Conservation (phyloP, 1,140 invertebrate genomes). For the Ditylenchus dipsaci region DNA sequence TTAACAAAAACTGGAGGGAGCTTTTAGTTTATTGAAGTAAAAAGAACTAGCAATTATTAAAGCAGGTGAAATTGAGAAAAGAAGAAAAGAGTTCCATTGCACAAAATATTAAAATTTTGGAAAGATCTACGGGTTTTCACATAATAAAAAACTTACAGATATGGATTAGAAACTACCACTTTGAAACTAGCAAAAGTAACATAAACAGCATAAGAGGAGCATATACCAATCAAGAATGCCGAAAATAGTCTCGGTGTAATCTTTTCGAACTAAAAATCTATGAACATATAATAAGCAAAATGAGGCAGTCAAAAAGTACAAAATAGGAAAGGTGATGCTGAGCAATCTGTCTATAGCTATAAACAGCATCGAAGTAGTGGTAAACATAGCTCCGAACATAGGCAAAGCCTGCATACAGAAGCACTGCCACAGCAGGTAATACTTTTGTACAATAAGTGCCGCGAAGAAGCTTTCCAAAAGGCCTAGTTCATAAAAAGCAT, state of each 20-base stretch:
- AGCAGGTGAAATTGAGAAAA: no score
- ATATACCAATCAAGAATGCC: not conserved
- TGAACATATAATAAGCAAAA: not conserved
- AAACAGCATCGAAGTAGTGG: not conserved
- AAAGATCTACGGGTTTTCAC: no score
- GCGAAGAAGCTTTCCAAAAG: not conserved
- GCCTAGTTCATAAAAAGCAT: not conserved
- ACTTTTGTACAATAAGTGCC: not conserved
- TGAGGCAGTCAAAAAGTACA: no score
- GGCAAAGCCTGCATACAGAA: not conserved
- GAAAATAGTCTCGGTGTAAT: not conserved
- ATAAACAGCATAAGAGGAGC: not conserved
- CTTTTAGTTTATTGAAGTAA: no score
- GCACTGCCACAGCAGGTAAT: not conserved
- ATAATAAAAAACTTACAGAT: not conserved
- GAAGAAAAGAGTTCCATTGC: no score
- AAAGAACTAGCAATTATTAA: no score
- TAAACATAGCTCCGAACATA: conserved; percentile 3
- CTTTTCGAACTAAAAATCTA: not conserved
- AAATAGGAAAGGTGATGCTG: not conserved
- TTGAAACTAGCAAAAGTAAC: not conserved
- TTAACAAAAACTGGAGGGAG: no score
- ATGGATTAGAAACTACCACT: not conserved
- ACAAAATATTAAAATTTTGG: no score
- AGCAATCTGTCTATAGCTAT: not conserved